Evolutionary conservation across 2,888 invertebrate genomes (phyloP), one percentile per base, ranked within the genome.

Genomic region (Ferdinandea cuprea): DNA sequence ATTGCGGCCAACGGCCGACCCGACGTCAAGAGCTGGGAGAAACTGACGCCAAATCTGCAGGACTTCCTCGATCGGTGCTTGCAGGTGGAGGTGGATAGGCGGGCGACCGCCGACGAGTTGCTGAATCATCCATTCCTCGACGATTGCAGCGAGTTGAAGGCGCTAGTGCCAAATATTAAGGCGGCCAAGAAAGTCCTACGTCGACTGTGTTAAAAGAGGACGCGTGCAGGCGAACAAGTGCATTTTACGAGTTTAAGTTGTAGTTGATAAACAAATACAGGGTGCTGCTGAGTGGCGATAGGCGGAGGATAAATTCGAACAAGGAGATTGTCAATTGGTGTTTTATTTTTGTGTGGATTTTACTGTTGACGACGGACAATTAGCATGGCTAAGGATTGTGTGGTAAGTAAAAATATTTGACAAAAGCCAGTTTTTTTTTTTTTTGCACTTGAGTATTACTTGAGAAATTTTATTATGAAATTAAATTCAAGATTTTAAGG

Each of bases 1-100:
- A 99, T 99, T 83, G 98, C 99, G 0, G 97, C 98, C 0, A 97
- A 97, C 81, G 99, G 99, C 1, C 94, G 98, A 87, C 99, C 99
- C 0, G 95, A 95, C 87, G 95, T 99, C 85, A 95, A 96, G 19
- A 93, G 96, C 85, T 96, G 96, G 94, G 94, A 95, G 40, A 94
- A 94, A 61, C 91, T 98, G 15, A 96, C 97, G 21, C 92, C 93
- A 0, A 93, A 94, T 65, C 93, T 97, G 87, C 95, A 95, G 89
- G 94, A 95, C 89, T 97, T 97, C 88, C 92, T 99, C 66, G 96
- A 98, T 91, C 93, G 94, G 85, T 99, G 98, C 89, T 93, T 99
- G 44, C 95, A 97, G 88, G 96, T 98, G 0, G 97, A 98, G 88
- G 96, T 99, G 0, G 96, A 96, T 86, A 92, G 95, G 81, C 92